Evolutionary conservation across 2,888 invertebrate species (phyloP).

Genomic region (Pherbina coryleti): DNA sequence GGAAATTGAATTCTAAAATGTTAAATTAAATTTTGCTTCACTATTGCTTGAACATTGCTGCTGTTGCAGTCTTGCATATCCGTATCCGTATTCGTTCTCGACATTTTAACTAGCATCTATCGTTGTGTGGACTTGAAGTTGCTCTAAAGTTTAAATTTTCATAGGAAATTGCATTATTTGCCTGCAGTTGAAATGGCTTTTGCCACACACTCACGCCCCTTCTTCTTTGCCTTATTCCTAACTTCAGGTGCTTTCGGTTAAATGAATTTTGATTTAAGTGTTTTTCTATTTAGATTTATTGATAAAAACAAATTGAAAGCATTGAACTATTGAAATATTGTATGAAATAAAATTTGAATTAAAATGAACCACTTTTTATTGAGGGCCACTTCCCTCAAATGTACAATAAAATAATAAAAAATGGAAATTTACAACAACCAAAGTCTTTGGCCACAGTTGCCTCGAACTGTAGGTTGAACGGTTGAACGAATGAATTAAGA

Average conservation of each 20-base stretch:
- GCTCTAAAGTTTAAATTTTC: neutral
- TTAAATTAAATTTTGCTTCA: slow-evolving; percentile 22
- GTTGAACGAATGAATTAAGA: no score
- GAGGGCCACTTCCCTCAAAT: no score
- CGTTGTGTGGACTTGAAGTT: neutral
- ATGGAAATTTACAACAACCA: no score
- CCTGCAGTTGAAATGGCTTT: neutral
- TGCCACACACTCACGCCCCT: neutral
- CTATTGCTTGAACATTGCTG: neutral
- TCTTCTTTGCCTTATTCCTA: no score
- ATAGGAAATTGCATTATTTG: neutral
- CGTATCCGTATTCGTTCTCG: slow-evolving; percentile 7
- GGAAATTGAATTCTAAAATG: slow-evolving; percentile 32
- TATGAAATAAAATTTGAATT: no score
- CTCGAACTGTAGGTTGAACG: no score
- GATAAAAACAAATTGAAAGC: no score
- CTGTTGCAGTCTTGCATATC: slow-evolving; percentile 10
- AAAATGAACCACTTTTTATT: no score
- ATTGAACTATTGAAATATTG: no score
- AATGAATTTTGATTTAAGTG: neutral
- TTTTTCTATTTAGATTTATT: neutral
- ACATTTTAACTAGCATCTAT: neutral
- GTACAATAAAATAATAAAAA: no score
- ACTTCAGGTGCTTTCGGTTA: neutral
- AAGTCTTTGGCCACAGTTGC: no score